Evolutionary conservation across 2,113 vertebrate species (phyloP).

Genomic region (Chaenogobius annularis): DNA sequence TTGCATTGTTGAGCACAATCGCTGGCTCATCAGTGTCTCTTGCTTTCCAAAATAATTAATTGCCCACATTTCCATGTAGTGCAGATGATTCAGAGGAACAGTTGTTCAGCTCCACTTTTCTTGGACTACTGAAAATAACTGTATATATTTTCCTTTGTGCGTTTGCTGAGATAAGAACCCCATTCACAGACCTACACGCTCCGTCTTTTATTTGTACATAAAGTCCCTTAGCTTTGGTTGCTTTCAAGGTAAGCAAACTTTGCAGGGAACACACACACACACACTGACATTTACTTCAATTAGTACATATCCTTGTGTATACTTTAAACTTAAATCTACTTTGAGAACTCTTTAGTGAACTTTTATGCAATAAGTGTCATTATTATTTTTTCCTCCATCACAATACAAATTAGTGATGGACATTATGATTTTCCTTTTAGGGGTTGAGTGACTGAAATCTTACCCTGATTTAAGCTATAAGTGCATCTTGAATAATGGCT

Average conservation of each 20-base stretch:
- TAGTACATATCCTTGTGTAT: too few species aligned
- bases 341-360: not conserved
- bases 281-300: conserved; percentile 12
- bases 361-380: not conserved
- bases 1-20: conserved; percentile 17
- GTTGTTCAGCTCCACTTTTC: conserved; percentile 18
- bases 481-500: too few species aligned
- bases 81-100: conserved; percentile 17
- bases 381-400: too few species aligned
- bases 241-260: conserved; percentile 35
- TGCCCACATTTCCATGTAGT: conserved; percentile 13
- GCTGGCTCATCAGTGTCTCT: conserved; percentile 21
- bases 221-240: conserved; percentile 29
- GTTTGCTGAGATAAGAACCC: conserved; percentile 17
- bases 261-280: conserved; percentile 11
- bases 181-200: conserved; percentile 1
- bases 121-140: conserved; percentile 9
- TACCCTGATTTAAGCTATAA: too few species aligned
- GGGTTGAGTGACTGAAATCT: too few species aligned
- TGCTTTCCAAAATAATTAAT: conserved; percentile 31
- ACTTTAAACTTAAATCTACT: too few species aligned
- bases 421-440: not conserved
- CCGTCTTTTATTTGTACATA: conserved; percentile 7
- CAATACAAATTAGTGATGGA: not conserved
- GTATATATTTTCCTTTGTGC: conserved; percentile 3